These are phyloP conservation scores for Palythoa heliodiscus DNA, from an alignment of 92 coral and sea anemone species.

Conservation along the genomic window DNA sequence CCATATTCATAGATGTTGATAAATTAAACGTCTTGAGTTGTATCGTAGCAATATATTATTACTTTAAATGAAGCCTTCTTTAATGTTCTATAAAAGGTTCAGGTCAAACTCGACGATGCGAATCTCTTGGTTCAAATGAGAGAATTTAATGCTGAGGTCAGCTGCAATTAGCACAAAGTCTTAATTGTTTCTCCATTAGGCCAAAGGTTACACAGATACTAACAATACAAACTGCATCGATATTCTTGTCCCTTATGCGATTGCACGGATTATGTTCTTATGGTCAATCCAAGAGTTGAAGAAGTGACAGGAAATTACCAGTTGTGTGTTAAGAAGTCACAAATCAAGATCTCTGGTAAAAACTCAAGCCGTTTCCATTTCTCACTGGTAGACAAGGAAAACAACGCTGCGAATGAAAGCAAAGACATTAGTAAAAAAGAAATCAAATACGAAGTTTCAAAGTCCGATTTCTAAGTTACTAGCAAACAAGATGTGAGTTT, in stretches of 20 bases:
- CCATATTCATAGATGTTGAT: neutral
- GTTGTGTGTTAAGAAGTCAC: conserved; percentile 18
- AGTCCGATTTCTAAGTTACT: neutral
- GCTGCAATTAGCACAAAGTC: conserved; percentile 41
- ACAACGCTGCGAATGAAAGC: conserved; percentile 7
- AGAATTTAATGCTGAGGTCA: conserved; percentile 1
- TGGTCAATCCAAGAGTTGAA: neutral
- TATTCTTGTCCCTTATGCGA: neutral
- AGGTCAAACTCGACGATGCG: neutral
- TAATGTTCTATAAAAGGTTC: neutral
- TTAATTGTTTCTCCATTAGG: conserved; percentile 30
- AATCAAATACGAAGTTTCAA: neutral
- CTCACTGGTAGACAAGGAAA: neutral
- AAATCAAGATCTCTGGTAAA: neutral
- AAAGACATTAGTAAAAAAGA: neutral
- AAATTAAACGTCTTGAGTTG: neutral
- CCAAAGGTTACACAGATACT: neutral
- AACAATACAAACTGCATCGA: conserved; percentile 1
- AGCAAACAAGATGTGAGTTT: neutral
- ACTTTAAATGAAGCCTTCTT: neutral
- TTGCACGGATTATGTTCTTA: neutral
- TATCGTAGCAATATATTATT: neutral
- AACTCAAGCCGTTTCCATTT: conserved; percentile 5
- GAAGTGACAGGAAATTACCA: conserved; percentile 1
- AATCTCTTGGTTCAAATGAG: neutral